A percentile compares a stretch with the other conserved stretches of the same genome.
These are phyloP conservation scores for Chiloscyllium punctatum DNA, from an alignment of 2,797 vertebrate species.

Conservation along the genomic window DNA sequence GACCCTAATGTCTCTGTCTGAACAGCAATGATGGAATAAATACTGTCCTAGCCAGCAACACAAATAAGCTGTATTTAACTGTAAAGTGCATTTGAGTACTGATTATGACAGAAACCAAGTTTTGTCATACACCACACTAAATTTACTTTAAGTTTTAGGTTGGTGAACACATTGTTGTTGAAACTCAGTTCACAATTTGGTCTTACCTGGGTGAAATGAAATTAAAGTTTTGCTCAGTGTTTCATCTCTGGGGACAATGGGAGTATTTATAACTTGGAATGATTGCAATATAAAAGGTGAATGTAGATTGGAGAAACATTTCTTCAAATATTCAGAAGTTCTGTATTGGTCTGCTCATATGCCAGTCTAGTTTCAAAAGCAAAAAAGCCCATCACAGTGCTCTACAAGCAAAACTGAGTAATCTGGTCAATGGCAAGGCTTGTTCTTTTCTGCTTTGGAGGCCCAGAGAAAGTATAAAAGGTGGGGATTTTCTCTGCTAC, in stretches of 20 bases:
- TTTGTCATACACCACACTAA: not conserved
- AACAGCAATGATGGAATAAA: too few relatives aligned
- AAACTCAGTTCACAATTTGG: too few relatives aligned
- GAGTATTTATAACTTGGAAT: not conserved
- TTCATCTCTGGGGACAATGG: not conserved
- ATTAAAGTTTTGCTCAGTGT: too few relatives aligned
- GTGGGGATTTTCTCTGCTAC: not conserved
- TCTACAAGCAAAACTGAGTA: not conserved
- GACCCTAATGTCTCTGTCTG: too few relatives aligned
- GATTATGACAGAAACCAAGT: not conserved
- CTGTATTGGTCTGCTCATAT: not conserved
- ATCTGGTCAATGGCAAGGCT: not conserved
- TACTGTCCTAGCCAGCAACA: too few relatives aligned
- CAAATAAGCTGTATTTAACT: too few relatives aligned
- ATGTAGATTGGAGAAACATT: not conserved
- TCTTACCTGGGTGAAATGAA: not conserved
- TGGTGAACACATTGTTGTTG: not conserved
- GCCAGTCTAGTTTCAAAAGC: not conserved
- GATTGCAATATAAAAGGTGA: not conserved
- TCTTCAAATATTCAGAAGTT: not conserved
- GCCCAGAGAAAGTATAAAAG: not conserved
- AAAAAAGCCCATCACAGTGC: not conserved
- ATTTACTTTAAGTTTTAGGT: not conserved
- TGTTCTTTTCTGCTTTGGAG: not conserved
- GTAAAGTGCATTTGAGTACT: not conserved